Evolutionary conservation across 2,888 invertebrate species (phyloP), one percentile per base, ranked within the genome.

Genomic region (Mantis religiosa): DNA sequence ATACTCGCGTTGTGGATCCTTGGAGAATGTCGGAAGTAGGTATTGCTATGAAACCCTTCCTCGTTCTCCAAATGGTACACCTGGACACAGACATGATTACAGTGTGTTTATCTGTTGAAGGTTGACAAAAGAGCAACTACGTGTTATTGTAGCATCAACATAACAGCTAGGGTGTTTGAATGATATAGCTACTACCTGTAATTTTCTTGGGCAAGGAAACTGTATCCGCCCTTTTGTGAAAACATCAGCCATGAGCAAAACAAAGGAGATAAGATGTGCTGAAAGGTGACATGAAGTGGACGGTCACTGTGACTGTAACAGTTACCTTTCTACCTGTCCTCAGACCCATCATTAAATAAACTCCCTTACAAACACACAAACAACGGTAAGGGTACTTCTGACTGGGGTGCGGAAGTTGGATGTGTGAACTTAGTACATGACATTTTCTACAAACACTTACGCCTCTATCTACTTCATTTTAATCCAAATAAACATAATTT

Each of bases 251-350:
- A 0, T 30, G 20, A 71, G 81, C 86, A 86, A 47, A 85, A 47
- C 27, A 20, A 41, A 41, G 12, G 12, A n/a, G 28, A 27, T 3
- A 82, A 47, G 87, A 88, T 28, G 83, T 81, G 88, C 28, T 47
- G 47, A 82, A 83, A 88, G 83, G 84, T 89, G 89, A 89, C 88
- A 88, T 54, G 82, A 89, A 89, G 89, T 87, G n/a, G n/a, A n/a
- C n/a, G 85, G 84, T 20, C 28, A 6, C 83, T 28, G 83, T 83
- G 83, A 28, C 28, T 41, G 34, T 12, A 41, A 41, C 41, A 41
- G 41, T 1, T 3, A 12, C 3, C 2, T 15, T 3, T 3, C 20
- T 54, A 54, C 54, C 54, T 71, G 54, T 20, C 12, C 34, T 34
- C 34, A 7, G 7, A 7, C 54, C 54, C 20, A 71, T 71, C 54